Evolutionary conservation across 2,797 vertebrate genomes (phyloP).

Genomic region (Phrynocephalus guinanensis): DNA sequence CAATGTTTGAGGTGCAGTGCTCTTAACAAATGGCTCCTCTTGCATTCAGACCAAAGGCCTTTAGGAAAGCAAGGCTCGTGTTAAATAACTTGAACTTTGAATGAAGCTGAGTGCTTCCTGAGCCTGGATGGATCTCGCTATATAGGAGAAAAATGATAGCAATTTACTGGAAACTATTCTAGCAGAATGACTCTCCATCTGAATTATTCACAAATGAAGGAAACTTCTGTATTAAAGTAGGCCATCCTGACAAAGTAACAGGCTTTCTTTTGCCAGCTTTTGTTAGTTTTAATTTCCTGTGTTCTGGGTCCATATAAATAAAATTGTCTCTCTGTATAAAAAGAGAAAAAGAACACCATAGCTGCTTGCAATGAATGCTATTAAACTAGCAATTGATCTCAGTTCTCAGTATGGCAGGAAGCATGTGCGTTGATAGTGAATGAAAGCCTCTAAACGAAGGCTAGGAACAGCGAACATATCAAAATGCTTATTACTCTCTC

Average conservation of each 20-base stretch:
- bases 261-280: slow-evolving; percentile 48
- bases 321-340: slow-evolving; percentile 36
- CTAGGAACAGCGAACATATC: background rate
- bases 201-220: slow-evolving; percentile 47
- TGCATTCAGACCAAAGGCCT: background rate
- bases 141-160: slow-evolving; percentile 13
- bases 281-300: slow-evolving; percentile 45
- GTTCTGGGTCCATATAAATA: slow-evolving; percentile 38
- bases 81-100: background rate
- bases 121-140: background rate
- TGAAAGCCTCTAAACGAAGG: background rate
- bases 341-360: background rate
- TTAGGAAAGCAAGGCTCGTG: background rate
- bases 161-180: slow-evolving; percentile 16
- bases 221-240: slow-evolving; percentile 10
- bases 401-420: slow-evolving; percentile 1
- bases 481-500: slow-evolving; percentile 1
- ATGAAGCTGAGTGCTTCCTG: background rate
- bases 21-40: background rate
- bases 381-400: slow-evolving; percentile 49
- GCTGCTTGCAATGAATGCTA: slow-evolving; percentile 36
- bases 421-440: slow-evolving; percentile 38
- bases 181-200: slow-evolving; percentile 35
- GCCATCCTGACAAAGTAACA: background rate
- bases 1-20: too few species aligned